Evolutionary conservation across 1,140 invertebrate species (phyloP), one percentile per base, ranked within the genome.

Genomic region (Aphelenchoides fujianensis): DNA sequence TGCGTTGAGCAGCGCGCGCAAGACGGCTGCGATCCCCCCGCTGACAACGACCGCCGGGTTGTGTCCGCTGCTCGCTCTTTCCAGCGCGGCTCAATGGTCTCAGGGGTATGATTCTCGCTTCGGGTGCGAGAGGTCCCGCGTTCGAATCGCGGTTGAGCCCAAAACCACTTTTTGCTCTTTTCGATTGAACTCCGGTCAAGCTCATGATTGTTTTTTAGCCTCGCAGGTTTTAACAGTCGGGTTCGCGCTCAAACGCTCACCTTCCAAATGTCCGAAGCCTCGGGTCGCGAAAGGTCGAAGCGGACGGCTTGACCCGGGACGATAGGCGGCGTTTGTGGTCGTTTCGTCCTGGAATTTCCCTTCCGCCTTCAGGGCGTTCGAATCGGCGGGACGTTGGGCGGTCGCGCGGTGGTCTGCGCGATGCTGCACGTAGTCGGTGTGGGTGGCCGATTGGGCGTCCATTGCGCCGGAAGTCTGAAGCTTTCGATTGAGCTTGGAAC

Each of bases 21-120:
- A n/a, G n/a, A n/a, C n/a, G n/a, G n/a, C n/a, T n/a, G n/a, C n/a
- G n/a, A n/a, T n/a, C n/a, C n/a, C n/a, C n/a, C n/a, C n/a, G n/a
- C n/a, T n/a, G n/a, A n/a, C n/a, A n/a, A n/a, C n/a, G n/a, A n/a
- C n/a, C n/a, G n/a, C n/a, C n/a, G n/a, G n/a, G n/a, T n/a, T n/a
- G n/a, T n/a, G n/a, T n/a, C n/a, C n/a, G n/a, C n/a, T n/a, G n/a
- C n/a, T n/a, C n/a, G n/a, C n/a, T n/a, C n/a, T n/a, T n/a, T n/a
- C n/a, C n/a, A n/a, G n/a, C n/a, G n/a, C n/a, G n/a, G n/a, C n/a
- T n/a, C n/a, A n/a, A n/a, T n/a, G n/a, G n/a, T n/a, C n/a, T n/a
- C n/a, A 23, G 41, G 76, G 85, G 85, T 86, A 86, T 86, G 85
- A 86, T 86, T 86, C 84, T 83, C 85, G 85, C 85, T 86, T 86